Percentiles rank a stretch among this genome's conserved stretches.
These are phyloP conservation scores for Halcyon malimbica DNA, from an alignment of 2,113 vertebrate species.

Conservation along the genomic window DNA sequence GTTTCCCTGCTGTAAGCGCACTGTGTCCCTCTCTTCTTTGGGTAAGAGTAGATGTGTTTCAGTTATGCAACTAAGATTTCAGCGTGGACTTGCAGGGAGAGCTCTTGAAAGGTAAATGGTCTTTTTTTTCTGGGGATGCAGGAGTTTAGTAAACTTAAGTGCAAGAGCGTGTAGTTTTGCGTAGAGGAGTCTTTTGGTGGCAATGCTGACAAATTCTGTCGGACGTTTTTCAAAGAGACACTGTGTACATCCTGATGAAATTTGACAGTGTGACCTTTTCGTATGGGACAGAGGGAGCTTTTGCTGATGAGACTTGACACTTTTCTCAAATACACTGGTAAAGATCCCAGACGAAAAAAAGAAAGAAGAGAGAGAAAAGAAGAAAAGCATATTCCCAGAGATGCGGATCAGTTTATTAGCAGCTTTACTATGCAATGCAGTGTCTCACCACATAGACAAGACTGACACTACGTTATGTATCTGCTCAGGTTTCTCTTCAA, in stretches of 20 bases:
- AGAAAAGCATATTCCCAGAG: constrained; percentile 1
- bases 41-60: not conserved
- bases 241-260: constrained; percentile 14
- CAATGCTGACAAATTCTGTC: constrained; percentile 44
- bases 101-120: not conserved
- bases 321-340: not conserved
- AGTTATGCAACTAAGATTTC: not conserved
- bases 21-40: not conserved
- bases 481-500: constrained; percentile 3
- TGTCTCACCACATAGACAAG: not conserved
- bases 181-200: not conserved
- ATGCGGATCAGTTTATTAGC: not conserved
- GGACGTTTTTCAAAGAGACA: not conserved
- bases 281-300: not conserved
- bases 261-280: constrained; percentile 50
- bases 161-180: not conserved
- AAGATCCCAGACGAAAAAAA: not conserved
- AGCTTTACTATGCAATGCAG: not conserved
- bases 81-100: not conserved
- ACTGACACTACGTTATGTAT: not conserved
- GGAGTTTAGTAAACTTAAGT: not conserved
- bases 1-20: not conserved
- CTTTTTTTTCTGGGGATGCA: not conserved
- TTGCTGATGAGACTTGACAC: constrained; percentile 30
- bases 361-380: no score